Percentiles rank a stretch among this genome's conserved stretches.
phyloP scores from a whole-genome alignment of 2,797 vertebrate genomes.

The Gallinago solitaria region DNA sequence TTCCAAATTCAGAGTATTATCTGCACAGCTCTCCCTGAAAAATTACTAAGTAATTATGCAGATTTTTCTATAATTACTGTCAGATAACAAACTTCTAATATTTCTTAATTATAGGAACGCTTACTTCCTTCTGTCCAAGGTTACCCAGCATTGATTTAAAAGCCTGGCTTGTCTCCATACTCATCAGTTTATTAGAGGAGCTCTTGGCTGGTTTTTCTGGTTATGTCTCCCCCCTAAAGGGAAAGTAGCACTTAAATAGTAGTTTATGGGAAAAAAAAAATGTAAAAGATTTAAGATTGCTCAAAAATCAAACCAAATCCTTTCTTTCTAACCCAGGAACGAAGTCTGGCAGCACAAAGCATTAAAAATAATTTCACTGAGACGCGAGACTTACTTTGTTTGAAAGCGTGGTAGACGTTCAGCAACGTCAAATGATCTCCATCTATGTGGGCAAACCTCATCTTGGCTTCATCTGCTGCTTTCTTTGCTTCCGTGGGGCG shows the following conservation, averaged over 20 bases:
- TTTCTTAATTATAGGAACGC: neutral
- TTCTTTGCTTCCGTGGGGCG: slow-evolving; percentile 99
- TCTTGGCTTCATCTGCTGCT: slow-evolving; percentile 99
- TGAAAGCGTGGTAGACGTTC: slow-evolving; percentile 99
- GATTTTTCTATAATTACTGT: neutral
- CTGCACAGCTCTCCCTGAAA: neutral
- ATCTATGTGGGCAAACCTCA: slow-evolving; percentile 99
- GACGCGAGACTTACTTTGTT: slow-evolving; percentile 90
- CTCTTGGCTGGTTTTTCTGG: neutral
- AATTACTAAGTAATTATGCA: neutral
- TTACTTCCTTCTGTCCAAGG: slow-evolving; percentile 29
- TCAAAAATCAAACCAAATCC: neutral
- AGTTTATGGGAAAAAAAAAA: neutral
- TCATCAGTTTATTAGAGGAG: neutral
- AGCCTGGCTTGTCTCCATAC: neutral
- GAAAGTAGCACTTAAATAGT: neutral
- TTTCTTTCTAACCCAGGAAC: neutral
- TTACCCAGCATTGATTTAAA: neutral
- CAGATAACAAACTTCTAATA: neutral
- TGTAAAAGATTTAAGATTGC: neutral
- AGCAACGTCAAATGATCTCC: slow-evolving; percentile 99
- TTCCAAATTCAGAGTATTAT: neutral
- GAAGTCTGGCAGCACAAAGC: neutral
- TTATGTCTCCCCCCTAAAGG: neutral
- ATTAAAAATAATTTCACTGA: neutral